These are phyloP conservation scores for Peromyscus leucopus DNA, from an alignment of 2,113 vertebrate species.

Conservation along the genomic window DNA sequence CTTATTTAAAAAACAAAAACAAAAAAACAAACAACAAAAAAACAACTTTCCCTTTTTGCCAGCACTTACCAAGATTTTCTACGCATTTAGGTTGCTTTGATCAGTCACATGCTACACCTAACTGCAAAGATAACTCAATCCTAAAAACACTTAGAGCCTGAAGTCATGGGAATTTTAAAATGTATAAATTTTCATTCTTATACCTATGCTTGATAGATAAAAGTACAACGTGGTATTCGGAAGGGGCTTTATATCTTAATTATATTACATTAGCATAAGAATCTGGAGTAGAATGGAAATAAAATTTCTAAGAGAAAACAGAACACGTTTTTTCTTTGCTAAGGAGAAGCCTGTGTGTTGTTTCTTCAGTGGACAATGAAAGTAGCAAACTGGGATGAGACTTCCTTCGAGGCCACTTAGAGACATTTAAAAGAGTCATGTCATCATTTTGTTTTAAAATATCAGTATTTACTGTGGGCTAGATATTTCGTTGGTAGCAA, in stretches of 20 bases:
- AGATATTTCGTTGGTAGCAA: constrained; percentile 26
- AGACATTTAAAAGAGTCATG: constrained; percentile 57
- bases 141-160: constrained; percentile 8
- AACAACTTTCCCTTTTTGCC: constrained; percentile 22
- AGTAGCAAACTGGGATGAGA: not conserved
- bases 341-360: not conserved
- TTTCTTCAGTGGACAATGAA: constrained; percentile 1
- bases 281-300: constrained; percentile 49
- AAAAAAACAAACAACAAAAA: not conserved
- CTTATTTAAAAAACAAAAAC: constrained; percentile 10
- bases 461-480: constrained; percentile 56
- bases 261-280: constrained; percentile 58
- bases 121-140: constrained; percentile 36
- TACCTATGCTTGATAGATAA: constrained; percentile 23
- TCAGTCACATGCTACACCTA: not conserved
- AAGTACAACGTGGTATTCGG: constrained; percentile 28
- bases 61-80: constrained; percentile 47
- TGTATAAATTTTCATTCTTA: constrained; percentile 60
- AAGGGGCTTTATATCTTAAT: constrained; percentile 51
- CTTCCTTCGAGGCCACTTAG: constrained; percentile 40
- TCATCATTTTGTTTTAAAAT: constrained; percentile 59
- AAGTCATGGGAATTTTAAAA: constrained; percentile 18
- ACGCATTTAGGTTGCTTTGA: constrained; percentile 47
- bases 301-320: constrained; percentile 45
- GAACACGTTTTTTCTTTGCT: constrained; percentile 24